Conservation (phyloP, 2,888 invertebrate genomes). For the Hermodice carunculata region DNA sequence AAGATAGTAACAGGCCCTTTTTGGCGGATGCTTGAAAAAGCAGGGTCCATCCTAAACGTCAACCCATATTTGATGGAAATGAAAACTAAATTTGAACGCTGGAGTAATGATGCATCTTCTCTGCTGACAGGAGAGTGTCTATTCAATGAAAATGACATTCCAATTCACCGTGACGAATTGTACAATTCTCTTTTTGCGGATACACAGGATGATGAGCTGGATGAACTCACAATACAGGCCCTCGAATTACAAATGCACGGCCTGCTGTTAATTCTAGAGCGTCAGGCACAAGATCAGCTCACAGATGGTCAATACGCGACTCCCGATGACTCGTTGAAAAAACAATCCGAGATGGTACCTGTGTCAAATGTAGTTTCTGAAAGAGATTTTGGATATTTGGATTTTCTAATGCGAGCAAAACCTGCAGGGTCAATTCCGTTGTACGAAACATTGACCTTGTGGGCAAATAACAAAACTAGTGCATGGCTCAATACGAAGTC, state of each 20-base stretch:
- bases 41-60: neutral
- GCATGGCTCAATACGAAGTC: neutral
- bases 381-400: neutral
- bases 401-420: neutral
- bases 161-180: neutral
- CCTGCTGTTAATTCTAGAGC: neutral
- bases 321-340: neutral
- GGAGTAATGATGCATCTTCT: neutral
- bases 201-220: neutral
- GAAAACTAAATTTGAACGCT: neutral
- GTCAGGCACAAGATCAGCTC: neutral
- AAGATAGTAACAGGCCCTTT: conserved; percentile 5
- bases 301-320: neutral
- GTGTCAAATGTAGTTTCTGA: neutral
- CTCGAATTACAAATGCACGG: neutral
- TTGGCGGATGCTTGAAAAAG: neutral
- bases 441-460: neutral
- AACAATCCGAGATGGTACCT: too few species aligned
- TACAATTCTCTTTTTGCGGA: neutral
- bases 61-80: neutral
- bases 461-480: neutral
- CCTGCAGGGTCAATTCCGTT: neutral
- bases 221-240: neutral
- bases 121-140: neutral
- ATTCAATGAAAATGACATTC: neutral